Percentiles rank a stretch among this genome's conserved stretches.
These are phyloP conservation scores for Drosophila virilis DNA, from an alignment of 1,140 invertebrate genomes.

Conservation along the genomic window DNA sequence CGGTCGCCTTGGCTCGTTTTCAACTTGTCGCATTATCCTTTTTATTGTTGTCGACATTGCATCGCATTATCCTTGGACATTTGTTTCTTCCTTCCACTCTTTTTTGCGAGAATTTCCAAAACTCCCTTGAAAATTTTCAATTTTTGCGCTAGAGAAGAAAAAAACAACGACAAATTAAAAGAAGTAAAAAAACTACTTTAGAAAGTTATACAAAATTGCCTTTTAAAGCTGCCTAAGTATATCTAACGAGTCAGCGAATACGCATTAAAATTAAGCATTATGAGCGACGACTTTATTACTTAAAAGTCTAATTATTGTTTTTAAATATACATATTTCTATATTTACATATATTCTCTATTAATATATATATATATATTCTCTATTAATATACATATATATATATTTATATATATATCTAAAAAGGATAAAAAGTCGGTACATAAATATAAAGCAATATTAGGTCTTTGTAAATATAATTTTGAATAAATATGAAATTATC, in stretches of 20 bases:
- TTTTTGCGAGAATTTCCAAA: slow-evolving; percentile 8
- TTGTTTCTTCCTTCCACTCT: slow-evolving; percentile 27
- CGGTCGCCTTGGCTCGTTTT: slow-evolving; percentile 67
- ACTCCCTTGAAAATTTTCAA: slow-evolving; percentile 11
- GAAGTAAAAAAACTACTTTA: neutral
- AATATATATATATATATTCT: too few relatives aligned
- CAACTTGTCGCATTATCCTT: slow-evolving; percentile 79
- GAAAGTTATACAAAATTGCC: neutral
- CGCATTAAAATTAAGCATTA: neutral
- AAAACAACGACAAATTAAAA: neutral
- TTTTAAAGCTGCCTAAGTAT: neutral
- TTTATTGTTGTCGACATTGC: slow-evolving; percentile 75
- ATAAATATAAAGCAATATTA: too few relatives aligned
- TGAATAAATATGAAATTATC: too few relatives aligned
- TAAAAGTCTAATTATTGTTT: too few relatives aligned
- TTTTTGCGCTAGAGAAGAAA: neutral
- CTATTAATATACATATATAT: too few relatives aligned
- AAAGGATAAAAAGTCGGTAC: too few relatives aligned
- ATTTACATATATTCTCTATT: too few relatives aligned
- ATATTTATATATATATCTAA: too few relatives aligned
- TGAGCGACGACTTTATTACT: too few relatives aligned
- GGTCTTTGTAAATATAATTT: too few relatives aligned
- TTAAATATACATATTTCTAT: too few relatives aligned
- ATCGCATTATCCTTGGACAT: slow-evolving; percentile 60
- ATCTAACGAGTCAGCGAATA: neutral